Conservation (phyloP, 2,888 invertebrate genomes). For the Encarsia formosa region DNA sequence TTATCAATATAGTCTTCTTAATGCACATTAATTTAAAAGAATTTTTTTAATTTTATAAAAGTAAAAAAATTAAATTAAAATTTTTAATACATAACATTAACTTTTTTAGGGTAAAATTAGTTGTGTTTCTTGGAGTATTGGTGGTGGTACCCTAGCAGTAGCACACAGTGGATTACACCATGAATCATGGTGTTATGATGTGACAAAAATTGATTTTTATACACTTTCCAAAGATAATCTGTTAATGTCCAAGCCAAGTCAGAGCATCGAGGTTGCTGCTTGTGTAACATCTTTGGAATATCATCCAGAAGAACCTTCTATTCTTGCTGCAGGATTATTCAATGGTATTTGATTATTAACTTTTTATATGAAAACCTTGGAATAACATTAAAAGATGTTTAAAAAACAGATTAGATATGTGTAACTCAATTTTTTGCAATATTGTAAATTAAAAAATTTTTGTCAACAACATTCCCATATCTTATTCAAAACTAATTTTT, state of each 20-base stretch:
- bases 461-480: too few relatives aligned
- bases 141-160: slow-evolving; percentile 43
- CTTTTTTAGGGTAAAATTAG: slow-evolving; percentile 43
- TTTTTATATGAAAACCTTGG: too few relatives aligned
- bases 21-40: slow-evolving; percentile 41
- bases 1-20: slow-evolving; percentile 26
- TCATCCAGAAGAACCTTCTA: slow-evolving; percentile 53
- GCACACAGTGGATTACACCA: slow-evolving; percentile 39
- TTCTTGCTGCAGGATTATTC: slow-evolving; percentile 52
- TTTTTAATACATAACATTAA: neutral
- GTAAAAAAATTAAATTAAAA: neutral
- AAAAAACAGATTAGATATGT: too few relatives aligned
- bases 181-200: slow-evolving; percentile 45
- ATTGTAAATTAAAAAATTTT: slow-evolving; percentile 6
- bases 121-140: slow-evolving; percentile 43
- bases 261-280: slow-evolving; percentile 43
- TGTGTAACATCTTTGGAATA: slow-evolving; percentile 53
- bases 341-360: too few relatives aligned
- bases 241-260: slow-evolving; percentile 35
- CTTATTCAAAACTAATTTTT: too few relatives aligned
- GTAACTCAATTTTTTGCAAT: too few relatives aligned
- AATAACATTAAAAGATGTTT: too few relatives aligned
- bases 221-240: slow-evolving; percentile 39
- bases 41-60: slow-evolving; percentile 1
- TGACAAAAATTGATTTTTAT: slow-evolving; percentile 43